Evolutionary conservation across 2,888 invertebrate species (phyloP).

Genomic region (Luffia ferchaultella): DNA sequence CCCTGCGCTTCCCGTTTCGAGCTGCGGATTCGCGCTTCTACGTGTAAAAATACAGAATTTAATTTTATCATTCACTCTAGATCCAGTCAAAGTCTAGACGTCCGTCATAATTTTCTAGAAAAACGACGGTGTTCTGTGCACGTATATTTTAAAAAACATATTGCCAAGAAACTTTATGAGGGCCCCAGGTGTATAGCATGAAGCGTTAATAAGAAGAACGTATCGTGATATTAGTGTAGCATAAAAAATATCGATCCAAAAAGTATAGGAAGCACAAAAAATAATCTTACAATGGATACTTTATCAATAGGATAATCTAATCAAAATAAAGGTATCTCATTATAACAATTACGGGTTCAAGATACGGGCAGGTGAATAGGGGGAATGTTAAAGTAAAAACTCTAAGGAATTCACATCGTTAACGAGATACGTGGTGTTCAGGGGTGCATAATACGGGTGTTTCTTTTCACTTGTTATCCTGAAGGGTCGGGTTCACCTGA

Average conservation of each 20-base stretch:
- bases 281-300: too few relatives aligned
- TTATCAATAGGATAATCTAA: constrained; percentile 17
- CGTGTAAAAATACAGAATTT: constrained; percentile 48
- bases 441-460: constrained; percentile 8
- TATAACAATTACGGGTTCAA: constrained; percentile 31
- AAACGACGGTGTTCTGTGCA: too few relatives aligned
- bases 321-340: constrained; percentile 28
- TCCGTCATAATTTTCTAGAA: too few relatives aligned
- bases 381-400: constrained; percentile 32
- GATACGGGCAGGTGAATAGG: constrained; percentile 50
- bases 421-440: constrained; percentile 1
- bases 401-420: constrained; percentile 27
- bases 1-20: constrained; percentile 39
- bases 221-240: too few relatives aligned
- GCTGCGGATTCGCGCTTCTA: constrained; percentile 50
- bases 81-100: too few relatives aligned
- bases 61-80: too few relatives aligned
- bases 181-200: too few relatives aligned
- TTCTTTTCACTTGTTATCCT: constrained; percentile 18
- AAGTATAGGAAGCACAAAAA: too few relatives aligned
- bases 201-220: too few relatives aligned
- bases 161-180: too few relatives aligned
- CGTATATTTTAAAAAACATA: too few relatives aligned
- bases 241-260: too few relatives aligned
- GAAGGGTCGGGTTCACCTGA: constrained; percentile 42